Evolutionary conservation across 2,888 invertebrate genomes (phyloP), one percentile per base, ranked within the genome.

Genomic region (Alviniconcha strummeri): DNA sequence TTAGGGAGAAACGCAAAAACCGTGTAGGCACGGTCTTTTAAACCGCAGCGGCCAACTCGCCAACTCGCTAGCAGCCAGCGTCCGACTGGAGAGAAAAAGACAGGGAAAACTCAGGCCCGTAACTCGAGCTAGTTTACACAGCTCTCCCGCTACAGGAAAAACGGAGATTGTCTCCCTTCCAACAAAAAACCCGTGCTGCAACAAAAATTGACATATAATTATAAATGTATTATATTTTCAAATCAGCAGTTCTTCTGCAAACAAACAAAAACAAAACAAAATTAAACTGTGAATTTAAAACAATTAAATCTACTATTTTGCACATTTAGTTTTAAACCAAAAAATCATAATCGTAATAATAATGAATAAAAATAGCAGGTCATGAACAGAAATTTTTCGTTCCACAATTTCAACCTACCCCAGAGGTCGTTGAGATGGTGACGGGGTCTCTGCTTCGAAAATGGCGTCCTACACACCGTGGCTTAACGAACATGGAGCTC

Each of bases 401-500:
- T 77, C 77, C 77, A 81, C 5, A 36, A 5, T 72, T 71, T 72
- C 5, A 6, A 55, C 17, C 74, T 72, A 8, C 64, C 0, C 0
- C 71, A 15, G 80, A 83, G 84, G 81, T 84, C 84, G 84, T 87
- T 86, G 87, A 69, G 81, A 86, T 87, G 87, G 87, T 84, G 84
- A 87, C 82, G 69, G 56, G 56, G 19, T 19, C 36, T 71, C 54
- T 74, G 81, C 87, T 86, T 86, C 87, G 87, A 89, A 89, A 89
- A 90, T 89, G 89, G 89, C 86, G 85, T 71, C 80, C 13, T 84
- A 81, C 77, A 82, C 79, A 80, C 83, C 84, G 19, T 90, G 90
- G 90, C 71, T 90, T 9, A 85, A 86, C 82, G 86, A 88, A 19
- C 85, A 90, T 57, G 86, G 87, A 11, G 89, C 90, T 17, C 74